phyloP scores from a whole-genome alignment of 35 echinoderm and acorn worm genomes.

The Diadema setosum region DNA sequence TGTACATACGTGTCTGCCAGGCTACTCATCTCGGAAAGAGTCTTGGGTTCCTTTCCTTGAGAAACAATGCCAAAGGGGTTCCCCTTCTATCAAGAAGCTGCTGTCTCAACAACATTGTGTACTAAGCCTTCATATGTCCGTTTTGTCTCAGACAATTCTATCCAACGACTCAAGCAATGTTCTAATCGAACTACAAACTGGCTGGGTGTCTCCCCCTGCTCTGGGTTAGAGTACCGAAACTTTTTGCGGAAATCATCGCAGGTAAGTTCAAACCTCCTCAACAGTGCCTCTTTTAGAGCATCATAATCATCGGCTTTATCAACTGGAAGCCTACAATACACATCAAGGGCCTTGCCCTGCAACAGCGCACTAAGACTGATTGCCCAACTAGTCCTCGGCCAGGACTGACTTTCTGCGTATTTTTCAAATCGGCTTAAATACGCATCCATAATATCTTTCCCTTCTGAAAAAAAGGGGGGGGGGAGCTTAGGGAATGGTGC shows the following conservation, averaged over 20 bases:
- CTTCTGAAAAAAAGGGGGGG: too few species aligned
- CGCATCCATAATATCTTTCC: constrained; percentile 70
- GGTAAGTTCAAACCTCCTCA: constrained; percentile 45
- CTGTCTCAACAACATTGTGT: constrained; percentile 34
- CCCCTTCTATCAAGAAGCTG: constrained; percentile 32
- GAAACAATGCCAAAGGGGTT: constrained; percentile 34
- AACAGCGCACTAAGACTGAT: constrained; percentile 43
- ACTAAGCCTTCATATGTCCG: constrained; percentile 18
- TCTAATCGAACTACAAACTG: constrained; percentile 24
- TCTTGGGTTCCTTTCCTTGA: constrained; percentile 42
- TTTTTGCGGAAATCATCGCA: constrained; percentile 20
- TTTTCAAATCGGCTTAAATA: constrained; percentile 68
- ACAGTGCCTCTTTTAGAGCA: constrained; percentile 42
- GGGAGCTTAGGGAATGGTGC: too few species aligned
- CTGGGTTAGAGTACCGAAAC: constrained; percentile 6
- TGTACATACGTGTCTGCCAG: constrained; percentile 48
- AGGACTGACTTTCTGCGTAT: constrained; percentile 29
- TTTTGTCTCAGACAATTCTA: background rate
- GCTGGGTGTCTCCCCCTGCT: constrained; percentile 7
- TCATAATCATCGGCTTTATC: constrained; percentile 57
- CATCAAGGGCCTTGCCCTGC: constrained; percentile 44
- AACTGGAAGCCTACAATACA: constrained; percentile 22
- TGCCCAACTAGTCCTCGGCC: constrained; percentile 35
- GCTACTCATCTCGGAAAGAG: background rate
- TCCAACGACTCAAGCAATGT: constrained; percentile 10